Conservation (phyloP, 2,797 vertebrate genomes). For the Lithobates pipiens region DNA sequence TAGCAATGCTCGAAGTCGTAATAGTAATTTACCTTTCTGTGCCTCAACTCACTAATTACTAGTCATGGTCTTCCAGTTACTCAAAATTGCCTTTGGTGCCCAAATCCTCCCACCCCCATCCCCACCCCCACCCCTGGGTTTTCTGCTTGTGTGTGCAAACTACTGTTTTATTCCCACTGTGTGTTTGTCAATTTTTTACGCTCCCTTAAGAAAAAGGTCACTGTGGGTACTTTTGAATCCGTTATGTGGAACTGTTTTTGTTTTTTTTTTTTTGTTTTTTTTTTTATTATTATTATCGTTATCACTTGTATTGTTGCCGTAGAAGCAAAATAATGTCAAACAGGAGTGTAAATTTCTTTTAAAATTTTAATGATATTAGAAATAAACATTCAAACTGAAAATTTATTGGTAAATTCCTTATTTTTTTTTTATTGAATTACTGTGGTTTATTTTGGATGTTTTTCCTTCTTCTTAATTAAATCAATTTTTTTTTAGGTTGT, state of each 20-base stretch:
- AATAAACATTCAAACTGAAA: constrained; percentile 36
- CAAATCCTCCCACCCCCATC: neutral
- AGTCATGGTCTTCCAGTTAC: constrained; percentile 51
- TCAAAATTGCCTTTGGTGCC: constrained; percentile 38
- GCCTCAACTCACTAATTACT: constrained; percentile 48
- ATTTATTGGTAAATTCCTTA: constrained; percentile 1
- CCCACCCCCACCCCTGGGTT: neutral
- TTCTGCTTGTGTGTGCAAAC: constrained; percentile 28
- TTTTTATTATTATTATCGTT: constrained; percentile 4
- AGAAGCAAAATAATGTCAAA: constrained; percentile 44
- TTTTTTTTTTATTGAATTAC: constrained; percentile 19
- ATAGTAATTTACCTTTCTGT: constrained; percentile 46
- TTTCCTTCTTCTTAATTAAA: constrained; percentile 26
- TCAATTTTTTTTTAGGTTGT: constrained; percentile 14
- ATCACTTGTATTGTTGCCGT: constrained; percentile 29
- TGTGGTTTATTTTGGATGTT: constrained; percentile 16
- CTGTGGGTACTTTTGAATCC: constrained; percentile 35
- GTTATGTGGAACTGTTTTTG: constrained; percentile 12
- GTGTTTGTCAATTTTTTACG: constrained; percentile 30
- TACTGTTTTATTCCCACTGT: constrained; percentile 9
- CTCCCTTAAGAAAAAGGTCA: constrained; percentile 10
- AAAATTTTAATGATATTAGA: constrained; percentile 25
- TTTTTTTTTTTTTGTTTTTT: neutral
- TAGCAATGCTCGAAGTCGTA: constrained; percentile 5
- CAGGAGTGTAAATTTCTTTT: constrained; percentile 33